phyloP scores from a whole-genome alignment of 1,140 invertebrate species.

The Calosoma granatense region DNA sequence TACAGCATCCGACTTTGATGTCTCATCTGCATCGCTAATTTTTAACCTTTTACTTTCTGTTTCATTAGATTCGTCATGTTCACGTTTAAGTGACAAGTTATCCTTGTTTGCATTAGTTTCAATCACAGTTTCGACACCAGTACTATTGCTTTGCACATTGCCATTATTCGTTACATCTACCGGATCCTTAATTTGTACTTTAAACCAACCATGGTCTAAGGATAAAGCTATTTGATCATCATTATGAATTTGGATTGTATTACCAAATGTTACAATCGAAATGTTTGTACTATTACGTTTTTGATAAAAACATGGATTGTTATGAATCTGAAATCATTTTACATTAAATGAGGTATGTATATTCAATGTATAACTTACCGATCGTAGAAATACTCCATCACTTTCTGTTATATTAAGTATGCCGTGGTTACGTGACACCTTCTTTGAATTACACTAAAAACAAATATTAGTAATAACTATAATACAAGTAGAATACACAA shows the following conservation, averaged over 20 bases:
- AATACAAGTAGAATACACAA: background rate
- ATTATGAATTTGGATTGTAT: background rate
- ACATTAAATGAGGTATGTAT: background rate
- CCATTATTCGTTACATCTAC: no score
- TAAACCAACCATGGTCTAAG: conserved; percentile 4
- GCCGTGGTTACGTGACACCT: background rate
- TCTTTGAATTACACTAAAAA: background rate
- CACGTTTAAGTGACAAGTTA: background rate
- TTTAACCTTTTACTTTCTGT: background rate
- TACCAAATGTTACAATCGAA: background rate
- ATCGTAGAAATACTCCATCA: background rate
- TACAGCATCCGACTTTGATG: no score
- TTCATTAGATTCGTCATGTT: background rate
- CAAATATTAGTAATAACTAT: background rate
- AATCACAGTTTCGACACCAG: background rate
- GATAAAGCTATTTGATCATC: background rate
- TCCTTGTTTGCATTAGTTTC: background rate
- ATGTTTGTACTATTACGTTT: background rate
- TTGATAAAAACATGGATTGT: conserved; percentile 1
- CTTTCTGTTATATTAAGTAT: background rate
- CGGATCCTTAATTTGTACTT: background rate
- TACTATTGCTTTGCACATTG: background rate
- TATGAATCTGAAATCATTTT: background rate
- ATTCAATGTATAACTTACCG: conserved; percentile 1
- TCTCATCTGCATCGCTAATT: background rate